A percentile compares a stretch with the other conserved stretches of the same genome.
These are phyloP conservation scores for Drosophila meridiana DNA, from an alignment of 2,888 invertebrate species.

Conservation along the genomic window DNA sequence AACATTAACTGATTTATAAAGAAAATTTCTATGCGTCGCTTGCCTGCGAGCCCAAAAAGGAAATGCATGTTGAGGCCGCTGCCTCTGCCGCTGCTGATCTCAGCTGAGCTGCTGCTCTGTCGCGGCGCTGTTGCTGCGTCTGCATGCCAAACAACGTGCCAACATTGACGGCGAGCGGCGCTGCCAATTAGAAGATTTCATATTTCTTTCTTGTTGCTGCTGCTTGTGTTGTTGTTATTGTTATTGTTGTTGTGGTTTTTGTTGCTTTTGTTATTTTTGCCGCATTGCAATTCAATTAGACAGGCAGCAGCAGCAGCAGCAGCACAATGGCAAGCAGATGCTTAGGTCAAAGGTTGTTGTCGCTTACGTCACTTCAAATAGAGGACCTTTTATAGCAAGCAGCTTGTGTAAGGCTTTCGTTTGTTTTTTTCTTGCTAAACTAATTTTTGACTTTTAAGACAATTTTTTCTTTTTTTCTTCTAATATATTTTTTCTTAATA, in stretches of 20 bases:
- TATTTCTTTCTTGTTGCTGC: slow-evolving; percentile 54
- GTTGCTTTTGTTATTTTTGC: slow-evolving; percentile 22
- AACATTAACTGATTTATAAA: slow-evolving; percentile 73
- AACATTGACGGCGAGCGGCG: slow-evolving; percentile 58
- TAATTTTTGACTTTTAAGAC: too few relatives aligned
- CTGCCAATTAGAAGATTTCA: slow-evolving; percentile 77
- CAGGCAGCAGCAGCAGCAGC: slow-evolving; percentile 18
- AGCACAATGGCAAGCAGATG: slow-evolving; percentile 10
- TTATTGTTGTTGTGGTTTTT: slow-evolving; percentile 9
- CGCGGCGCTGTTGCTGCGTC: slow-evolving; percentile 36
- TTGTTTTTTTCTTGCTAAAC: background rate
- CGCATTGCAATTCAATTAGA: slow-evolving; percentile 67
- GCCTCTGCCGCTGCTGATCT: slow-evolving; percentile 16
- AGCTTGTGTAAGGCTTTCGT: background rate
- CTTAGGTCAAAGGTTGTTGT: slow-evolving; percentile 39
- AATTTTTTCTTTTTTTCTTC: too few relatives aligned
- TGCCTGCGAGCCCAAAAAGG: slow-evolving; percentile 69
- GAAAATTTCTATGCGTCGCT: slow-evolving; percentile 73
- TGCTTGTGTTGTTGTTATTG: slow-evolving; percentile 9
- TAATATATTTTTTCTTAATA: background rate
- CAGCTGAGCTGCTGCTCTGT: slow-evolving; percentile 18
- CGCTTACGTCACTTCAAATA: slow-evolving; percentile 10
- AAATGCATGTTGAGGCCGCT: slow-evolving; percentile 71
- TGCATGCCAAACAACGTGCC: slow-evolving; percentile 76
- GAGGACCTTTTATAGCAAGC: slow-evolving; percentile 7